Percentiles rank a stretch among this genome's conserved stretches.
Evolutionary conservation across 2,113 vertebrate species (phyloP).

Genomic region (Corythornis madagascariensis): DNA sequence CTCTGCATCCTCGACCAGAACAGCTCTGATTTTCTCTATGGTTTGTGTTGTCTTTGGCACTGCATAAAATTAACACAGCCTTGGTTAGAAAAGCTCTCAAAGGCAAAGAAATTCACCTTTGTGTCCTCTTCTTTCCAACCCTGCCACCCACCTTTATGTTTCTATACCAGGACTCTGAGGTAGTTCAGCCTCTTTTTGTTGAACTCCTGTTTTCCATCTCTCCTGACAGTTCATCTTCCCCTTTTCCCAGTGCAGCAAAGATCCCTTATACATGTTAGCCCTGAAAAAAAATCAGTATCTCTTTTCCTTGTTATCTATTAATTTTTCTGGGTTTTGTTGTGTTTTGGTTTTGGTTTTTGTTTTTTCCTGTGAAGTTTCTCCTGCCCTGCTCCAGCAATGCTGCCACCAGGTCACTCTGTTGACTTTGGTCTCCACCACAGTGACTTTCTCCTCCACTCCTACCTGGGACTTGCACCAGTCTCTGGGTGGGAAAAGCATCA

Average conservation of each 20-base stretch:
- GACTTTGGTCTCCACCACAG: background rate
- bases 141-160: background rate
- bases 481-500: background rate
- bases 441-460: background rate
- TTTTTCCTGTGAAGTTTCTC: background rate
- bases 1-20: conserved; percentile 25
- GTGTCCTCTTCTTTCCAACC: background rate
- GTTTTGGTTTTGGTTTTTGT: too few species aligned
- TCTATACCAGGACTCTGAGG: background rate
- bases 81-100: background rate
- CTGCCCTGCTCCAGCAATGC: background rate
- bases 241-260: background rate
- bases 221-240: background rate
- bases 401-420: background rate
- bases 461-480: background rate
- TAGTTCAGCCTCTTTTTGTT: background rate
- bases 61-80: background rate
- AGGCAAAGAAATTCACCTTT: background rate
- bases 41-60: conserved; percentile 38
- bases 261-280: background rate
- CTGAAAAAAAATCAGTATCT: background rate
- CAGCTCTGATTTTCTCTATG: conserved; percentile 16
- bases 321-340: background rate
- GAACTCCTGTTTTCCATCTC: background rate
- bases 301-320: background rate